Percentiles rank a stretch among this genome's conserved stretches.
phyloP scores from a whole-genome alignment of 2,797 vertebrate species.

The Petrocephalus sullivani region DNA sequence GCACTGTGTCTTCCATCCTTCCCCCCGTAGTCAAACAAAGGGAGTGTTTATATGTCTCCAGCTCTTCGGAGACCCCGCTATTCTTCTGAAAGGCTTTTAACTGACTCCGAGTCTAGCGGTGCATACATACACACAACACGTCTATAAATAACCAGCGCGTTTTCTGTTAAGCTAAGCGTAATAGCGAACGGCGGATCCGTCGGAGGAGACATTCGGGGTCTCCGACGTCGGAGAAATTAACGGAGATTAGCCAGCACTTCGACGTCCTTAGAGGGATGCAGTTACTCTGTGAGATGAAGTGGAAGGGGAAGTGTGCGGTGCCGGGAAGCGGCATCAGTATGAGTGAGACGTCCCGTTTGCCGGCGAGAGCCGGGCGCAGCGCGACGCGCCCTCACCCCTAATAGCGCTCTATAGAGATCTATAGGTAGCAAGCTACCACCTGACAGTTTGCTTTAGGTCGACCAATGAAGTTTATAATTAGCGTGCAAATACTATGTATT shows the following conservation, averaged over 20 bases:
- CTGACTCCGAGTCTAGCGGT: not conserved
- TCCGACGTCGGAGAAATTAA: not conserved
- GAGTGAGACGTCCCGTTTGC: not conserved
- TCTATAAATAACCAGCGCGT: not conserved
- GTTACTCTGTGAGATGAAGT: not conserved
- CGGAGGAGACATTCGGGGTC: not conserved
- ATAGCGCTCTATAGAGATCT: not conserved
- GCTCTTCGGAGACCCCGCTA: not conserved
- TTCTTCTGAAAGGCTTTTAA: conserved; percentile 1
- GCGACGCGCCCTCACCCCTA: not conserved
- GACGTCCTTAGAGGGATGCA: not conserved
- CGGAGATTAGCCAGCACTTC: not conserved
- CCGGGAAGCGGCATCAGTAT: not conserved
- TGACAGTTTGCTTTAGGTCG: not conserved
- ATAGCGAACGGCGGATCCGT: not conserved
- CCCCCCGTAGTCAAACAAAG: conserved; percentile 6
- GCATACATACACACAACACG: not conserved
- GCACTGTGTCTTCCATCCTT: not conserved
- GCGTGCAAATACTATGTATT: conserved; percentile 16
- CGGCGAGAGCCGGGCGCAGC: not conserved
- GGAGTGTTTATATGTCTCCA: conserved; percentile 10
- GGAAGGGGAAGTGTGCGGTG: not conserved
- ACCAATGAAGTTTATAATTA: conserved; percentile 13
- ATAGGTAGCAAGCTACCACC: not conserved
- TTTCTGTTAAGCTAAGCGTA: not conserved